phyloP scores from a whole-genome alignment of 2,797 vertebrate species.

The Vireo griseus region DNA sequence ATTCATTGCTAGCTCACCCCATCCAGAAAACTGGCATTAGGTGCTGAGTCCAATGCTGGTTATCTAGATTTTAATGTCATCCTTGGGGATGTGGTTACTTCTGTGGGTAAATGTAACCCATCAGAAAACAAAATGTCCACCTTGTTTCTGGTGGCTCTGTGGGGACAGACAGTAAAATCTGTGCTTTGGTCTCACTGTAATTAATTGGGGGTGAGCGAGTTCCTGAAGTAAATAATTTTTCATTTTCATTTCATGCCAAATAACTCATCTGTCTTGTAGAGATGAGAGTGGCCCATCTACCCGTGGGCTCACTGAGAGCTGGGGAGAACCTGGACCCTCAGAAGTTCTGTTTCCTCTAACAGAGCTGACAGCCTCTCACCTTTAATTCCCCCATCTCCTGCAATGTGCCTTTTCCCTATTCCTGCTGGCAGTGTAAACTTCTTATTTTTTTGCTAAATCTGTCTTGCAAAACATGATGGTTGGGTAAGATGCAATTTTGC shows the following conservation, averaged over 20 bases:
- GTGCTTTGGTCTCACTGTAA: neutral
- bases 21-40: neutral
- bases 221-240: neutral
- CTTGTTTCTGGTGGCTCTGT: neutral
- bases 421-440: neutral
- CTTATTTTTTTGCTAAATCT: neutral
- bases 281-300: neutral
- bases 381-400: neutral
- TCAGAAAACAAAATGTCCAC: fast-evolving
- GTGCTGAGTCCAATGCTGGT: fast-evolving
- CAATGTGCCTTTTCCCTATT: neutral
- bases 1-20: neutral
- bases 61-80: neutral
- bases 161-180: fast-evolving
- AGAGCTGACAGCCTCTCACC: neutral
- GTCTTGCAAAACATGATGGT: conserved; percentile 27
- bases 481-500: conserved; percentile 33
- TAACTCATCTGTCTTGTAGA: neutral
- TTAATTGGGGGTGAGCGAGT: neutral
- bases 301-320: fast-evolving
- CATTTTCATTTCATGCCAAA: neutral
- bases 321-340: neutral
- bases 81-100: neutral
- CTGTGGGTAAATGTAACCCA: neutral
- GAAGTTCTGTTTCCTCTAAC: neutral